Evolutionary conservation across 2,797 vertebrate genomes (phyloP).

Genomic region (Coreius guichenoti): DNA sequence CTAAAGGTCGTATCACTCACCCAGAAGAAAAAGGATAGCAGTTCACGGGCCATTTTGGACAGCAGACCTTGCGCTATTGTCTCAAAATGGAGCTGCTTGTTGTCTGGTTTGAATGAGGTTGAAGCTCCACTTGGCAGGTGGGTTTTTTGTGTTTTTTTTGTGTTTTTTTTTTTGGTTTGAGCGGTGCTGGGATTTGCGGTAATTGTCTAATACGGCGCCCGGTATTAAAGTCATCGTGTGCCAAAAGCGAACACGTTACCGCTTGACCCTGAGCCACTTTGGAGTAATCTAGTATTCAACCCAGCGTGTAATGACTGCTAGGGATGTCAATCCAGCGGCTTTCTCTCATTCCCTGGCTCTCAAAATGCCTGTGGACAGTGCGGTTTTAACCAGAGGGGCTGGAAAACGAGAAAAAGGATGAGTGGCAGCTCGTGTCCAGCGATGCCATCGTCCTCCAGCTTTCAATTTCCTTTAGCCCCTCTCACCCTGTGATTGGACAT

Average conservation of each 20-base stretch:
- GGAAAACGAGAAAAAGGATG: conserved; percentile 45
- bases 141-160: neutral
- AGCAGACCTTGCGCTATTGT: conserved; percentile 50
- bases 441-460: conserved; percentile 48
- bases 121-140: conserved; percentile 21
- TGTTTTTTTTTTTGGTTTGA: conserved; percentile 70
- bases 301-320: conserved; percentile 99
- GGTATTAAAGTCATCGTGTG: conserved; percentile 99
- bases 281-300: conserved; percentile 99
- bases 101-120: conserved; percentile 66
- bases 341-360: conserved; percentile 63
- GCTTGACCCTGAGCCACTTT: conserved; percentile 99
- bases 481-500: conserved; percentile 22
- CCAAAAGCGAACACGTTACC: conserved; percentile 99
- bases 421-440: conserved; percentile 58
- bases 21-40: conserved; percentile 72
- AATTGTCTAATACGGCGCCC: conserved; percentile 99
- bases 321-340: conserved; percentile 98
- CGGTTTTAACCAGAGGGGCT: conserved; percentile 37
- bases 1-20: conserved; percentile 87
- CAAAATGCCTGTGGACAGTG: conserved; percentile 47
- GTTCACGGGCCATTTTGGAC: conserved; percentile 74
- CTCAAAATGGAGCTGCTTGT: conserved; percentile 72
- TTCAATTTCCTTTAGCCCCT: conserved; percentile 48
- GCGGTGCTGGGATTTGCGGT: conserved; percentile 87